Percentiles rank a stretch among this genome's conserved stretches.
These are phyloP conservation scores for Nysson spinosus DNA, from an alignment of 2,888 invertebrate species.

Conservation along the genomic window DNA sequence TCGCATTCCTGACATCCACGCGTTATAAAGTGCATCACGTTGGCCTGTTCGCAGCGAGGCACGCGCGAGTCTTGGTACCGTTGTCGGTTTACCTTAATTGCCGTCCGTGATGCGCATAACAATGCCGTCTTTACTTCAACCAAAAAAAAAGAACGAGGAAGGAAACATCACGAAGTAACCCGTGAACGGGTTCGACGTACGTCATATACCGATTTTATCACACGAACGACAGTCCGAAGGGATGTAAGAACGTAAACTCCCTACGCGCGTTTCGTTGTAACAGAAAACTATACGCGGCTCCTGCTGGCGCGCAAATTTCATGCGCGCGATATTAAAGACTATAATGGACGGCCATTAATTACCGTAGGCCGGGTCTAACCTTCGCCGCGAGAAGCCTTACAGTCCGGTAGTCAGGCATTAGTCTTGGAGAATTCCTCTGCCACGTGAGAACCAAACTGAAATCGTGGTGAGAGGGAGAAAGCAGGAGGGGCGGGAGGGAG, in stretches of 20 bases:
- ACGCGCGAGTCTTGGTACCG: constrained; percentile 11
- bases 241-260: background rate
- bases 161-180: background rate
- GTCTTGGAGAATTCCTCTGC: constrained; percentile 68
- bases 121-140: constrained; percentile 42
- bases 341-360: constrained; percentile 70
- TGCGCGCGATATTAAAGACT: constrained; percentile 68
- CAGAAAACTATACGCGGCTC: constrained; percentile 51
- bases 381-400: constrained; percentile 42
- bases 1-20: constrained; percentile 9
- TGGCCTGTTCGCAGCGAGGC: constrained; percentile 5
- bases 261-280: constrained; percentile 42
- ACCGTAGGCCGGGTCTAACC: constrained; percentile 46
- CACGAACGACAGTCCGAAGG: constrained; percentile 23
- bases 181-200: background rate
- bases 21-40: constrained; percentile 15
- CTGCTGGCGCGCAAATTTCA: constrained; percentile 59
- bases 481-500: constrained; percentile 3
- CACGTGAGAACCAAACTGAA: constrained; percentile 65
- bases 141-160: background rate
- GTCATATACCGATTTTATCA: constrained; percentile 16
- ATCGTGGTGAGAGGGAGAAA: constrained; percentile 33
- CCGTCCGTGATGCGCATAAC: constrained; percentile 57
- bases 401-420: constrained; percentile 64
- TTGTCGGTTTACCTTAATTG: constrained; percentile 24